Evolutionary conservation across 2,113 vertebrate genomes (phyloP).

Genomic region (Cavia porcellus): DNA sequence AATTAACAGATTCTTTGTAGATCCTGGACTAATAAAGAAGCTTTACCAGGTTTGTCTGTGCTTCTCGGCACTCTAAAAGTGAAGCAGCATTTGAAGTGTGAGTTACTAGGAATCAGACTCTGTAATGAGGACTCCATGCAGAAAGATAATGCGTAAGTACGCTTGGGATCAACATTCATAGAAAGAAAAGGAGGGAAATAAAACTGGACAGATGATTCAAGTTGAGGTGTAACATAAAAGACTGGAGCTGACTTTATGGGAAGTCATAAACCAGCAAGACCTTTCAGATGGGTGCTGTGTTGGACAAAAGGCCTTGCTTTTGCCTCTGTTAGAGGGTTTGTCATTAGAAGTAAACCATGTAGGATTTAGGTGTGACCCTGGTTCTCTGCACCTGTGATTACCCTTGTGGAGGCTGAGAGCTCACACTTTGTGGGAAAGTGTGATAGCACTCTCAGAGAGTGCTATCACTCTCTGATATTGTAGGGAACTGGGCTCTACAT

Average conservation of each 20-base stretch:
- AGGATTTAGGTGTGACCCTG: background rate
- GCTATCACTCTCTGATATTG: fast-evolving
- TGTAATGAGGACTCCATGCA: background rate
- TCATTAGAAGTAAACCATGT: fast-evolving
- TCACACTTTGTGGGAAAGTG: background rate
- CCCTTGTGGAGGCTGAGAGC: too few relatives aligned
- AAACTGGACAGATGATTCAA: background rate
- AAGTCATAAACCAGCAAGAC: background rate
- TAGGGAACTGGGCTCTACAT: background rate
- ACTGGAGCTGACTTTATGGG: background rate
- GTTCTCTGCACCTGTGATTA: background rate
- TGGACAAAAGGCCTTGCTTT: background rate
- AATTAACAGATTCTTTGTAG: background rate
- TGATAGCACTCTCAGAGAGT: too few relatives aligned
- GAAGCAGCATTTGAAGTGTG: background rate
- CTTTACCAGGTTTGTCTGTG: background rate
- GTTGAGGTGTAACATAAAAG: background rate
- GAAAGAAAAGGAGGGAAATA: background rate
- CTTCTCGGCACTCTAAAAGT: background rate
- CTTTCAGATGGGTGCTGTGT: background rate
- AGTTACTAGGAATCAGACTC: background rate
- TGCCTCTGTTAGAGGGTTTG: background rate
- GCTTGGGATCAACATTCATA: background rate
- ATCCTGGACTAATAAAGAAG: background rate
- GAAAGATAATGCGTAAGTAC: background rate